Conservation (phyloP, 92 coral and sea anemone species). For the Scolanthus callimorphus region DNA sequence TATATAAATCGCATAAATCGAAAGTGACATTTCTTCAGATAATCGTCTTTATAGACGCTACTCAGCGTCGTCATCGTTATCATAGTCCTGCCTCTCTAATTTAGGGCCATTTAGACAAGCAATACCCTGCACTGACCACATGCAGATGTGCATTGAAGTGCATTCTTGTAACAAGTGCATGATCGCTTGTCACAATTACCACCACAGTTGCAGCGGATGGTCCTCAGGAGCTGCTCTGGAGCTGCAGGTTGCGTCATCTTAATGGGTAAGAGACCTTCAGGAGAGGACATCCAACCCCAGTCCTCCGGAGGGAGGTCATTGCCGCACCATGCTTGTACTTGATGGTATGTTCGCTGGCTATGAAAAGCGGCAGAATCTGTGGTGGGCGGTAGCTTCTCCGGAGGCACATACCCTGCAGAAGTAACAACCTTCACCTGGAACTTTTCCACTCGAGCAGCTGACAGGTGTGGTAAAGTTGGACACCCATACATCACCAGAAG, state of each 20-base stretch:
- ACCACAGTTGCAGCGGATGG: conserved; percentile 11
- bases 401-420: conserved; percentile 14
- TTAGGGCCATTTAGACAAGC: conserved; percentile 9
- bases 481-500: conserved; percentile 14
- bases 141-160: too few species aligned
- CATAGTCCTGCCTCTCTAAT: background rate
- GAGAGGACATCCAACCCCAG: conserved; percentile 9
- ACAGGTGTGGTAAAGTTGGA: conserved; percentile 1
- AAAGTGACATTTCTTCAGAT: too few species aligned
- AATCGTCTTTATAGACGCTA: too few species aligned
- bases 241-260: conserved; percentile 24
- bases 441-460: conserved; percentile 22
- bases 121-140: conserved; percentile 21
- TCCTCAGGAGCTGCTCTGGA: conserved; percentile 7
- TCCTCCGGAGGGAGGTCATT: conserved; percentile 19
- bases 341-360: conserved; percentile 13
- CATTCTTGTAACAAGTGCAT: too few species aligned
- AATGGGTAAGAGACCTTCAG: conserved; percentile 2
- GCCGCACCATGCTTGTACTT: conserved; percentile 22
- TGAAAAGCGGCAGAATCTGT: too few species aligned
- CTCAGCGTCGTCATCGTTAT: too few species aligned
- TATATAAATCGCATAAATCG: too few species aligned
- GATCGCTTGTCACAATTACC: conserved; percentile 34
- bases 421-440: conserved; percentile 27
- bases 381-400: conserved; percentile 30